A percentile compares a stretch with the other conserved stretches of the same genome.
phyloP scores from a whole-genome alignment of 2,888 invertebrate genomes.

The Drosophila atripex region DNA sequence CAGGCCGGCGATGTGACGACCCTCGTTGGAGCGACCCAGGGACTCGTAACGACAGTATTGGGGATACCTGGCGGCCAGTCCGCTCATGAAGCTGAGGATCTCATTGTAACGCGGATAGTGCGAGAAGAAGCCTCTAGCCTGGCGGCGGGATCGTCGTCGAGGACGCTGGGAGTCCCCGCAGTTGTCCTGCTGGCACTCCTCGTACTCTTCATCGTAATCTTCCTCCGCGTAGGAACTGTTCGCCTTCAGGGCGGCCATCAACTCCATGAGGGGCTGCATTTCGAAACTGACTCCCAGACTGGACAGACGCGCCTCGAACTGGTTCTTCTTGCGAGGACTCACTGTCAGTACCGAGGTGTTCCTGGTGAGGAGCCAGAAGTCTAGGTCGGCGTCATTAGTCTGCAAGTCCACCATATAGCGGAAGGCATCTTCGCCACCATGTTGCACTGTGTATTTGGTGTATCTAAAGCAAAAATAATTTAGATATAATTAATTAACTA shows the following conservation, averaged over 20 bases:
- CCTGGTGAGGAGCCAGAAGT: slow-evolving; percentile 82
- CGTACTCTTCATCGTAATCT: slow-evolving; percentile 29
- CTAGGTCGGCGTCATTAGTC: slow-evolving; percentile 74
- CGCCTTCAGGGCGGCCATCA: slow-evolving; percentile 65
- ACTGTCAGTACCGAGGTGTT: slow-evolving; percentile 82
- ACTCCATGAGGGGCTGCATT: slow-evolving; percentile 76
- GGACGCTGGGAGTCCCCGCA: slow-evolving; percentile 69
- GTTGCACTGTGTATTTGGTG: slow-evolving; percentile 81
- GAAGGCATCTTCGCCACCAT: slow-evolving; percentile 74
- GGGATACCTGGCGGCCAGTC: slow-evolving; percentile 79
- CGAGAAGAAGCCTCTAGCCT: slow-evolving; percentile 81
- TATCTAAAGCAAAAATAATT: slow-evolving; percentile 61
- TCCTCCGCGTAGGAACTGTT: slow-evolving; percentile 57
- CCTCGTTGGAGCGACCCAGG: slow-evolving; percentile 80
- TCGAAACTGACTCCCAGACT: slow-evolving; percentile 72
- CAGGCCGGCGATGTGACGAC: slow-evolving; percentile 80
- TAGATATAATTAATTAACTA: background rate
- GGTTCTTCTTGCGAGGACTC: slow-evolving; percentile 70
- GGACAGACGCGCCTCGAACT: slow-evolving; percentile 76
- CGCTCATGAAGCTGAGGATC: slow-evolving; percentile 81
- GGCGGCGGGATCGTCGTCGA: slow-evolving; percentile 77
- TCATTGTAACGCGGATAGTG: slow-evolving; percentile 81
- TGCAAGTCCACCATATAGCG: slow-evolving; percentile 81
- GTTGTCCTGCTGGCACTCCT: slow-evolving; percentile 59
- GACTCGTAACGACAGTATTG: slow-evolving; percentile 81